phyloP scores from a whole-genome alignment of 2,113 vertebrate species.

The Sinocyclocheilus anophthalmus region DNA sequence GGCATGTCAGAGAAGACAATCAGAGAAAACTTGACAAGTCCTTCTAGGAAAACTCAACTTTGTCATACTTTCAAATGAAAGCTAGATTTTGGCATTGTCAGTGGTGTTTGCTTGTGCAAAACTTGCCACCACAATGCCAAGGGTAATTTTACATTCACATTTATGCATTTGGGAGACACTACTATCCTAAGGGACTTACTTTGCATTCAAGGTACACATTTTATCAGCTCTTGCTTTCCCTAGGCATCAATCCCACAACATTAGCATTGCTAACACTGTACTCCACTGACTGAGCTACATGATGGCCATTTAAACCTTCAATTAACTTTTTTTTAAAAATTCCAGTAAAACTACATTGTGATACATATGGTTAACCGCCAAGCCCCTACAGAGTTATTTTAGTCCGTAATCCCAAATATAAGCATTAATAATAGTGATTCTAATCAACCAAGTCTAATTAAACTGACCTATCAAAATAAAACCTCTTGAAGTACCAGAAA shows the following conservation, averaged over 20 bases:
- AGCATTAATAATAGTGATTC: background rate
- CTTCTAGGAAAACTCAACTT: background rate
- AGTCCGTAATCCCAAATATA: background rate
- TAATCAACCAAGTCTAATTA: background rate
- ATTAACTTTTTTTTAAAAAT: too few relatives aligned
- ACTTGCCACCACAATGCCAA: background rate
- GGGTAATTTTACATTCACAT: background rate
- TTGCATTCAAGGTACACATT: background rate
- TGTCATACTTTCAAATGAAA: background rate
- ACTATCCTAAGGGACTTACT: too few relatives aligned
- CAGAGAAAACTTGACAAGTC: background rate
- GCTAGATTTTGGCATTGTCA: background rate
- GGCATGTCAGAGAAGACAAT: background rate
- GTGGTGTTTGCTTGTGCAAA: background rate
- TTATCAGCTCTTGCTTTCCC: background rate
- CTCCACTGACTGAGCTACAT: background rate
- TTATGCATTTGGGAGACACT: background rate
- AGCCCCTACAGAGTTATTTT: background rate
- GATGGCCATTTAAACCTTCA: too few relatives aligned
- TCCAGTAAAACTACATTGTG: too few relatives aligned
- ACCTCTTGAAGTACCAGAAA: background rate
- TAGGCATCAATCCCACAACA: background rate
- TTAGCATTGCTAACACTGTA: background rate
- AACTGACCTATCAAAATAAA: slow-evolving; percentile 8
- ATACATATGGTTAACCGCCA: background rate